These are phyloP conservation scores for Globodera ellingtonae DNA, from an alignment of 1,140 invertebrate genomes.

Conservation along the genomic window DNA sequence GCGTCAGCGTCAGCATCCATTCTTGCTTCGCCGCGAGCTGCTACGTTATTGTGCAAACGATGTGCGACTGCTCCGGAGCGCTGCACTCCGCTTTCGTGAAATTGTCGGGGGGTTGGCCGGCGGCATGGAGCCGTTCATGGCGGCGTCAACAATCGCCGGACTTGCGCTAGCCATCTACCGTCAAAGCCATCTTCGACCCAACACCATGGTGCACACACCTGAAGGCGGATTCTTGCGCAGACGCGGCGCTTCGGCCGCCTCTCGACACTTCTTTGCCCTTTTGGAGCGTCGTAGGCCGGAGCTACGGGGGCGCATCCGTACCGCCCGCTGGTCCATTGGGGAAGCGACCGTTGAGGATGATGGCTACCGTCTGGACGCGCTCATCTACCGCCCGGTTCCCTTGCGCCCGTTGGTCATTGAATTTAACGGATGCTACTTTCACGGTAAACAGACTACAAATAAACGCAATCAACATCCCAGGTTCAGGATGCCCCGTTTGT, in stretches of 20 bases:
- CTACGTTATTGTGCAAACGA: neutral
- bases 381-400: neutral
- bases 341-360: conserved; percentile 12
- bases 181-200: neutral
- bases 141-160: neutral
- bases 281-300: neutral
- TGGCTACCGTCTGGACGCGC: neutral
- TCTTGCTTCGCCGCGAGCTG: conserved; percentile 5
- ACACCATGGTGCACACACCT: neutral
- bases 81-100: neutral
- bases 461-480: too few species aligned
- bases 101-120: neutral
- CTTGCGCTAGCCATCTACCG: conserved; percentile 3
- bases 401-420: conserved; percentile 21
- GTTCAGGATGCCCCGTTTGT: too few species aligned
- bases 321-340: conserved; percentile 12
- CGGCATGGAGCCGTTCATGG: conserved; percentile 7
- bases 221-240: neutral
- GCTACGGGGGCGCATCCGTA: neutral
- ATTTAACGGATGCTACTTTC: conserved; percentile 9
- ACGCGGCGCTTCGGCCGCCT: neutral
- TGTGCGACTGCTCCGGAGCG: neutral
- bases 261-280: conserved; percentile 5
- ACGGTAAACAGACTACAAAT: neutral
- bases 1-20: too few species aligned